These are phyloP conservation scores for Atherix ibis DNA, from an alignment of 2,888 invertebrate species.

Conservation along the genomic window DNA sequence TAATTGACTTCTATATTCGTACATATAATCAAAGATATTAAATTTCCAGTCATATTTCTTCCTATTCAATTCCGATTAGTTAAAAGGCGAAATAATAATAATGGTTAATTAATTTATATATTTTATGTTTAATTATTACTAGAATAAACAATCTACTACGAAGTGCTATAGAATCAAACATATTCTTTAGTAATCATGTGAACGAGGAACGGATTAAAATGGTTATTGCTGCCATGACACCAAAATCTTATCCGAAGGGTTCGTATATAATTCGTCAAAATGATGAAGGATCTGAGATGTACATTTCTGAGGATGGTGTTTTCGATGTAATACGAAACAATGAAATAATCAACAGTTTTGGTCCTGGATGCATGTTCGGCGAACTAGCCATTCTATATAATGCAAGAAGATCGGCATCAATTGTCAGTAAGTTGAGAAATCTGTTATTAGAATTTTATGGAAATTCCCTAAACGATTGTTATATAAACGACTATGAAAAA, in stretches of 20 bases:
- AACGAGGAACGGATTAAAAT: constrained; percentile 54
- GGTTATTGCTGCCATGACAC: constrained; percentile 71
- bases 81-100: no score
- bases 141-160: constrained; percentile 49
- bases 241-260: constrained; percentile 47
- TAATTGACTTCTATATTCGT: no score
- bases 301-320: constrained; percentile 70
- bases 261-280: constrained; percentile 64
- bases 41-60: no score
- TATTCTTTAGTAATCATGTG: constrained; percentile 62
- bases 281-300: constrained; percentile 73
- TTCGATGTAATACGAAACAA: constrained; percentile 74
- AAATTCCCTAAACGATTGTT: no score
- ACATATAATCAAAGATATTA: no score
- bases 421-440: constrained; percentile 43
- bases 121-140: constrained; percentile 1
- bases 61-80: no score
- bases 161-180: constrained; percentile 60
- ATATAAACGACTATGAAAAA: no score
- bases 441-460: neutral
- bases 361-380: constrained; percentile 71
- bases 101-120: no score
- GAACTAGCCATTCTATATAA: constrained; percentile 90
- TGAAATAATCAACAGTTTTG: constrained; percentile 60
- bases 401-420: constrained; percentile 77